Base-by-base conservation (phyloP, 2,888 invertebrate species). In the Stramonita haemastoma region DNA sequence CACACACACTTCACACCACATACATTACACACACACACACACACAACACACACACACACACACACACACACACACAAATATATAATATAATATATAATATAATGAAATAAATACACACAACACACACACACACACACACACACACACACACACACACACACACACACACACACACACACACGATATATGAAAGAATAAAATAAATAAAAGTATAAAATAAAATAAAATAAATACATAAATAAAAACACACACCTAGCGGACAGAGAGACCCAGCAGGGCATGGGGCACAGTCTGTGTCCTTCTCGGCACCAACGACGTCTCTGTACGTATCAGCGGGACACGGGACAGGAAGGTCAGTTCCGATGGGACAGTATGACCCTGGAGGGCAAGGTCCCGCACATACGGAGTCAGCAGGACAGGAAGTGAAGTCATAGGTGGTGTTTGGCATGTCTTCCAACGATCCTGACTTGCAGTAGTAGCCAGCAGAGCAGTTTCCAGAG, bases 191-290 rank as follows among this genome's bases (percentile, higher is more conserved):
- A 60, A 11, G 19, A 60, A 60, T 19, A 60, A 19, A n/a, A 60
- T 19, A 60, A 19, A 19, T 19, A 60, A 60, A 60, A 60, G 13
- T 15, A 19, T 15, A 11, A 60, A 19, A 60, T 19, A 60, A 60
- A 19, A 60, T 19, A 60, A n/a, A n/a, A 60, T 19, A 60, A 60
- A 60, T 60, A 60, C 11, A 60, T 32, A n/a, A 32, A 1, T 19
- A 60, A 70, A 34, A n/a, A 29, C 36, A 11, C 90, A 89, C 91
- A 95, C 95, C 95, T 91, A 92, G 92, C 56, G 92, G 91, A 91
- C 95, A 95, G 88, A 94, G 92, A 88, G 90, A 94, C 46, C 95
- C 95, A 22, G 94, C 94, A n/a, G 95, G 95, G 91, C 95, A 95
- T 1, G 92, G 91, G 13, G 90, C 90, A 91, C 95, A 95, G 88